Evolutionary conservation across 2,888 invertebrate species (phyloP), one percentile per base, ranked within the genome.

Genomic region (Cerastis rubricosa): DNA sequence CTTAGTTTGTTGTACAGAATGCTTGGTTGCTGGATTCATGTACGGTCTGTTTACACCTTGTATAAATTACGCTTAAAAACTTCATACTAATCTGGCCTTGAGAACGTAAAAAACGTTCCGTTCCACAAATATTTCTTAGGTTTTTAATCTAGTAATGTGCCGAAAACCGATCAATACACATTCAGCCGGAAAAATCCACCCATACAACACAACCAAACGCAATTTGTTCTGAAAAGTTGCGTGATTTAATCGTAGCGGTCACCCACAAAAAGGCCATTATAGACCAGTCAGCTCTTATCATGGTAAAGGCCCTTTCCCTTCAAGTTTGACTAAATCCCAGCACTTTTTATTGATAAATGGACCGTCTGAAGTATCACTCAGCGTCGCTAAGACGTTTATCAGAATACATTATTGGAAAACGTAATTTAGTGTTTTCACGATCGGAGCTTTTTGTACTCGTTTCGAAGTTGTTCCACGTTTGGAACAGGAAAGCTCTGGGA

Each of bases 191-290:
- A 83, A 59, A 78, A 78, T 47, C 47, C 29, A 29, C 51, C 12
- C 59, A 35, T 59, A 78, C 71, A 64, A 68, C 61, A 66, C 14
- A 19, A 47, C n/a, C 81, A 92, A 92, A 92, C 92, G 87, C 90
- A 93, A 93, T 94, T 93, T 92, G 90, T 87, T 89, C 89, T 83
- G 89, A 90, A 90, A 92, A 89, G 91, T 93, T 94, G 92, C 90
- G 89, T 92, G 93, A 94, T 95, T 94, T 94, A 94, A 95, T 94
- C 93, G 91, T 84, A 89, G 90, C 89, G 91, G 92, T 89, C 87
- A 89, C 89, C 92, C 90, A 93, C 94, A 94, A 94, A 95, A 94
- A 93, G 92, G 87, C 94, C 92, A 95, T 95, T 95, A 95, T 92
- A 91, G 89, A 84, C 83, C 88, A 88, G 88, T 90, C 89, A 86